phyloP scores from a whole-genome alignment of 1,140 invertebrate species.

The Uloborus diversus region DNA sequence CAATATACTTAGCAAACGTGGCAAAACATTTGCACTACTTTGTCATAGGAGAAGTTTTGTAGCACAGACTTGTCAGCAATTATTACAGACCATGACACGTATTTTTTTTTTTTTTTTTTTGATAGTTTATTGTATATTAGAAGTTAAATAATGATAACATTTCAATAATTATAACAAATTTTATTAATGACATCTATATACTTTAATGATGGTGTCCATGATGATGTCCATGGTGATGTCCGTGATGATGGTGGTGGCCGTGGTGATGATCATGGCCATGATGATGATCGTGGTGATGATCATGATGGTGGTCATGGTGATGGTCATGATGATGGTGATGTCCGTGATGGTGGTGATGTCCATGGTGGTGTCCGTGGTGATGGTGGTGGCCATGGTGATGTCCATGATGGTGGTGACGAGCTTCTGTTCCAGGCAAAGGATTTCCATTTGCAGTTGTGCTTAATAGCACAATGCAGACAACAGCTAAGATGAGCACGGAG shows the following conservation, averaged over 20 bases:
- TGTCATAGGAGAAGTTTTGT: too few relatives aligned
- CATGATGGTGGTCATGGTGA: background rate
- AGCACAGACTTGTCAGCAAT: too few relatives aligned
- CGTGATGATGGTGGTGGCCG: background rate
- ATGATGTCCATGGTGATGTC: too few relatives aligned
- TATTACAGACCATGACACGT: too few relatives aligned
- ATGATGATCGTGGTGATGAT: background rate
- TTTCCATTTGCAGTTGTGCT: background rate
- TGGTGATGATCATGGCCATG: background rate
- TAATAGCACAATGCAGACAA: background rate
- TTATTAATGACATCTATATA: too few relatives aligned
- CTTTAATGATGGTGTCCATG: too few relatives aligned
- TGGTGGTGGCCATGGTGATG: background rate
- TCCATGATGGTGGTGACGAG: background rate
- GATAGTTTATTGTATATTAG: too few relatives aligned
- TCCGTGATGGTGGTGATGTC: background rate
- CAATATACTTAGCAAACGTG: too few relatives aligned
- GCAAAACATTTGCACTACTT: too few relatives aligned
- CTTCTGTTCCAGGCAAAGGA: background rate
- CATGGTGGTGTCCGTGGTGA: background rate
- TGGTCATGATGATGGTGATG: background rate
- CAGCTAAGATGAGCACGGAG: background rate
- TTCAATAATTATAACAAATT: too few relatives aligned
- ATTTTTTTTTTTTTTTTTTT: too few relatives aligned
- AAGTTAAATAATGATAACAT: too few relatives aligned